Evolutionary conservation across 2,888 invertebrate species (phyloP).

Genomic region (Ophonus ardosiacus): DNA sequence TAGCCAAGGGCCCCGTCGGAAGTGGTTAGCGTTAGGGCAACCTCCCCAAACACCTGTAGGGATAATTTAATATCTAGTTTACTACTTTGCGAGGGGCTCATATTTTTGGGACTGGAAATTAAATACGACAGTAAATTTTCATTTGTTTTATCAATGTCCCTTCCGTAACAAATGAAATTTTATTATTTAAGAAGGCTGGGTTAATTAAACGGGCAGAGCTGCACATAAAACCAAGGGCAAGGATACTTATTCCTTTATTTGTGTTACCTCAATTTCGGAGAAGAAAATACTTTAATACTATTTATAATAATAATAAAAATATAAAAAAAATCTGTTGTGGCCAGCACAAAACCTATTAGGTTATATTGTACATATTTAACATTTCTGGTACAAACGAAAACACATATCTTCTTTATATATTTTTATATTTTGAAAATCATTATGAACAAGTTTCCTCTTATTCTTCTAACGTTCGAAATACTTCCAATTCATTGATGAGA

Average conservation of each 20-base stretch:
- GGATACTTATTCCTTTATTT: not conserved
- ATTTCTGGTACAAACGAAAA: no score
- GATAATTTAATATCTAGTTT: conserved; percentile 43
- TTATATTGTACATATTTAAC: no score
- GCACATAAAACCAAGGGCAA: not conserved
- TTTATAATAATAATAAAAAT: no score
- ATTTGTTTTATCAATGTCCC: conserved; percentile 14
- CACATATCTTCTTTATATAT: no score
- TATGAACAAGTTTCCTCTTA: no score
- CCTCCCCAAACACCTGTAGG: conserved; percentile 34
- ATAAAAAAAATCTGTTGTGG: no score
- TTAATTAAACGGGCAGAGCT: not conserved
- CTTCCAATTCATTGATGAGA: no score
- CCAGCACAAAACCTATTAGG: no score
- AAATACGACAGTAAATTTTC: conserved; percentile 43
- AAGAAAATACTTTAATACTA: no score
- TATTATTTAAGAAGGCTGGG: not conserved
- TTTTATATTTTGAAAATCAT: no score
- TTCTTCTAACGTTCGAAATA: no score
- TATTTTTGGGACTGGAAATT: conserved; percentile 24
- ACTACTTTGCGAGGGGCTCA: not conserved
- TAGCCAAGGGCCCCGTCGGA: conserved; percentile 41
- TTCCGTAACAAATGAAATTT: conserved; percentile 17
- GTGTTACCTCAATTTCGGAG: not conserved
- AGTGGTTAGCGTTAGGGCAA: conserved; percentile 30